These are phyloP conservation scores for Drosophila carrolli DNA, from an alignment of 1,140 invertebrate species.

Conservation along the genomic window DNA sequence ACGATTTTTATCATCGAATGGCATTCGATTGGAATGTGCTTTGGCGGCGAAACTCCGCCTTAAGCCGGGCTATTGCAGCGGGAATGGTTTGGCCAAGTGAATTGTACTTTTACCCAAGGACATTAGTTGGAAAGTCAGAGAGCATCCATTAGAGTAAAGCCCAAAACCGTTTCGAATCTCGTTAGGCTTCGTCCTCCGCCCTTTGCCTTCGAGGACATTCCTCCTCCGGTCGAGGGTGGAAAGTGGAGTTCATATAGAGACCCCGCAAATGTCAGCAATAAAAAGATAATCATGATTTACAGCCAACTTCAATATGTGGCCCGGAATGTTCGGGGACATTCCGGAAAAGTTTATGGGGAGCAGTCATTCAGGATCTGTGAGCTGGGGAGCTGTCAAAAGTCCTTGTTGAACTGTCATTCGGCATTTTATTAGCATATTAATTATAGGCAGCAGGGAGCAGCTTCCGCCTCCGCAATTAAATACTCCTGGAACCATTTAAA, in stretches of 20 bases:
- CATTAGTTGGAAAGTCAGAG: constrained; percentile 16
- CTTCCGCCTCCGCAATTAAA: constrained; percentile 61
- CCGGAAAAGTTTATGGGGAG: constrained; percentile 13
- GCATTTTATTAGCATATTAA: constrained; percentile 82
- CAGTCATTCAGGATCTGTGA: constrained; percentile 8
- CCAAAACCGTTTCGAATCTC: constrained; percentile 53
- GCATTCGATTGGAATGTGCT: constrained; percentile 80
- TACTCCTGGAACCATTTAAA: constrained; percentile 56
- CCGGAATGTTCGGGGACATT: constrained; percentile 34
- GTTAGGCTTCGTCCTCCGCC: constrained; percentile 21
- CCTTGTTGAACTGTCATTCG: constrained; percentile 66
- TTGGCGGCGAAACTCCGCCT: constrained; percentile 48
- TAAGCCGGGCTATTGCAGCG: constrained; percentile 52
- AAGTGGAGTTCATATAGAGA: constrained; percentile 48
- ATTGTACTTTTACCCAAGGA: constrained; percentile 33
- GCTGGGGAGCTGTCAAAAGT: constrained; percentile 31
- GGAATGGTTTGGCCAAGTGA: constrained; percentile 35
- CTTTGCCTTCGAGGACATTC: constrained; percentile 29
- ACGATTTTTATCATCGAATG: constrained; percentile 79
- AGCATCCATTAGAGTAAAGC: constrained; percentile 55
- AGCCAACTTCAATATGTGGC: constrained; percentile 55
- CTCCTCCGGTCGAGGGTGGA: constrained; percentile 19
- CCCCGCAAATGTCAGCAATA: constrained; percentile 64
- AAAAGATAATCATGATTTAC: constrained; percentile 81
- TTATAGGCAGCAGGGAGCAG: constrained; percentile 40